Base-by-base conservation (phyloP, 2,797 vertebrate genomes). In the Xiphophorus birchmanni region DNA sequence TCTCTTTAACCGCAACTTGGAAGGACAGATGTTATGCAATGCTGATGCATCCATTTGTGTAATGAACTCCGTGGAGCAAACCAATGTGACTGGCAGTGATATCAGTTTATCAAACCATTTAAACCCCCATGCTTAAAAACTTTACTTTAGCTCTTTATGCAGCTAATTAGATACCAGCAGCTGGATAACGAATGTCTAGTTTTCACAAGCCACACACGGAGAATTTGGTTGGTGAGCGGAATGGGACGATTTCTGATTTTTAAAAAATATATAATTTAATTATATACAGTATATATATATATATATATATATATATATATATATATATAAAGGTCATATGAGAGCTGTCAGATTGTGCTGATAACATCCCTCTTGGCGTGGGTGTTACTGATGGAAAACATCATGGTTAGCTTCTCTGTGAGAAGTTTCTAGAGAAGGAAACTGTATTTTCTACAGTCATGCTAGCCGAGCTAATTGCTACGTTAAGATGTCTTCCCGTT, bases 1-100 rank as follows among this genome's bases (percentile, higher is more conserved):
- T 73, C 65, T 80, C 79, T 73, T 69, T 63, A 78, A 86, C 79
- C 84, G 74, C 75, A 87, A 73, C 74, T 54, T 87, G 77, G 40
- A 74, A 63, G 63, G 83, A 81, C 75, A 86, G 84, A 73, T 81
- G 79, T 81, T 67, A 54, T 54, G 78, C 65, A 83, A 82, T 84
- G 77, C 83, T n/a, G 21, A 76, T 47, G 44, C 63, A 80, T n/a
- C 83, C 75, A 26, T 54, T 69, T 83, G 76, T 76, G 76, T 86
- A 74, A 84, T 87, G 74, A 91, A 86, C 60, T 72, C 44, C 47
- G 44, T 47, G 69, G 42, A 72, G 69, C n/a, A 47, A 73, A 47
- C 44, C 44, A 80, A 71, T 42, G 32, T 73, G 11, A 80, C 3
- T 63, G 37, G 32, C 21, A 10, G 17, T 18, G n/a, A 42, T 48